These are phyloP conservation scores for Clarias fuscus DNA, from an alignment of 2,797 vertebrate species.

Conservation along the genomic window DNA sequence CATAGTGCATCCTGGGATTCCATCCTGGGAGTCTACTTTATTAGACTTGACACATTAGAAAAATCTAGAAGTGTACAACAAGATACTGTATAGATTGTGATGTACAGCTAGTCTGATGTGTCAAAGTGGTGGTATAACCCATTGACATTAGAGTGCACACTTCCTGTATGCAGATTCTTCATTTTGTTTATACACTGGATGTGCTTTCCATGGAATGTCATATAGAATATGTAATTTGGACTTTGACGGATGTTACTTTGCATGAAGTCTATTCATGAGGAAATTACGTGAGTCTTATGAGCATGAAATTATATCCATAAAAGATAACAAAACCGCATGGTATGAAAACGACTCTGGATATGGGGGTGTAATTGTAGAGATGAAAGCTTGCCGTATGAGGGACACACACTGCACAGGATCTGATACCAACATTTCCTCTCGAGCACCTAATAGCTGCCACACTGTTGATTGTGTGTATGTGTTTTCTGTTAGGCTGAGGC, in stretches of 20 bases:
- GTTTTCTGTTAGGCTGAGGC: constrained; percentile 8
- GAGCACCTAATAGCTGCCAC: background rate
- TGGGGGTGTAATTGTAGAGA: background rate
- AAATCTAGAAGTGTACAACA: background rate
- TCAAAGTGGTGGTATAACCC: background rate
- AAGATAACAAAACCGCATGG: background rate
- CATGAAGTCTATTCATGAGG: background rate
- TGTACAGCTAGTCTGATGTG: background rate
- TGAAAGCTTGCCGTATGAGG: background rate
- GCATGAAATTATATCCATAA: background rate
- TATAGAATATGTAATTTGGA: background rate
- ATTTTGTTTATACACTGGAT: background rate
- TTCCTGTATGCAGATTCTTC: background rate
- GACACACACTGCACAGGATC: background rate
- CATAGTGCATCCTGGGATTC: background rate
- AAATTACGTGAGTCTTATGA: background rate
- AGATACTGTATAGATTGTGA: background rate
- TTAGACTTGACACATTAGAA: background rate
- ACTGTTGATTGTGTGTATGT: constrained; percentile 17
- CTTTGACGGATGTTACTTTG: background rate
- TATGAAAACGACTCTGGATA: background rate
- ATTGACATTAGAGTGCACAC: background rate
- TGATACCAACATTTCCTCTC: background rate
- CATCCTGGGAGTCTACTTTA: background rate
- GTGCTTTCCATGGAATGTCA: background rate